Evolutionary conservation across 92 coral and sea anemone species (phyloP).

Genomic region (Zoanthus sansibaricus): DNA sequence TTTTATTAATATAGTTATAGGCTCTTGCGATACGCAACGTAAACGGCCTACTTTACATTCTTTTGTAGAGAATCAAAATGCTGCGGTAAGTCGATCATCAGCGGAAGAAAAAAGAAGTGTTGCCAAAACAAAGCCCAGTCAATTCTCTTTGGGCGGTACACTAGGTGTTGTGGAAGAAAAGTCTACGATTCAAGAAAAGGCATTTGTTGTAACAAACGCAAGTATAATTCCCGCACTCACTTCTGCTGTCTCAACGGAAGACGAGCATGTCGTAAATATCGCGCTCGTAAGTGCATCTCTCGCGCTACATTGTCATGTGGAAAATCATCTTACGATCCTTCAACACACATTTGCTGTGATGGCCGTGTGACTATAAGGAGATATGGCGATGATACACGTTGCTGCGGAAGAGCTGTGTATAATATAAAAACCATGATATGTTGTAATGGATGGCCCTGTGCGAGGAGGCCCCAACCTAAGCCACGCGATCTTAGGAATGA

Average conservation of each 20-base stretch:
- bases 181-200: neutral
- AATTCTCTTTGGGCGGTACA: conserved; percentile 8
- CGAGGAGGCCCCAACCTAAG: conserved; percentile 22
- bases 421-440: conserved; percentile 34
- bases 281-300: neutral
- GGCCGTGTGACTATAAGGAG: conserved; percentile 6
- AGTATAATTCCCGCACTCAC: conserved; percentile 3
- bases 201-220: conserved; percentile 1
- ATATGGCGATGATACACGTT: conserved; percentile 21
- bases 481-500: conserved; percentile 34
- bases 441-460: conserved; percentile 22
- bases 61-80: conserved; percentile 19
- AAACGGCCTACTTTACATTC: neutral
- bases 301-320: neutral
- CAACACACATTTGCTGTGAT: conserved; percentile 32
- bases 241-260: neutral
- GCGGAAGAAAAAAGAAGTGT: neutral
- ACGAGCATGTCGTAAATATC: neutral
- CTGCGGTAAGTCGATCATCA: neutral
- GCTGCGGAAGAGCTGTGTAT: conserved; percentile 19
- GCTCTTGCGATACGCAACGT: no score
- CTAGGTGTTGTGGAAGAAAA: conserved; percentile 1
- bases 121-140: neutral
- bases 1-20: neutral
- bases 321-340: conserved; percentile 31